phyloP scores from a whole-genome alignment of 2,888 invertebrate genomes.

The Synanthedon formicaeformis region DNA sequence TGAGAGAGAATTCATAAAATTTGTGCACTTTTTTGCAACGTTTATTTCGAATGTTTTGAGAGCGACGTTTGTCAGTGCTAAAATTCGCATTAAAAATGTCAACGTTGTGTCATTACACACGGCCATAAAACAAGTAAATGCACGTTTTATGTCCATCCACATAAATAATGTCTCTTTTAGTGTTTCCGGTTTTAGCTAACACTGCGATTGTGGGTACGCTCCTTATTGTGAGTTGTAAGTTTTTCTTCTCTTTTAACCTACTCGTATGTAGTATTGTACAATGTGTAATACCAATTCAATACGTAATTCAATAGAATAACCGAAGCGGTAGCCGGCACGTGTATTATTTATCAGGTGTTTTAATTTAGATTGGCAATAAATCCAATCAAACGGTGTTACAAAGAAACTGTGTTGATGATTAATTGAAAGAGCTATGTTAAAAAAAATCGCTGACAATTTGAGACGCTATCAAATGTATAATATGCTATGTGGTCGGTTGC shows the following conservation, averaged over 20 bases:
- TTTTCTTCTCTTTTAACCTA: neutral
- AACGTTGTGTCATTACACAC: constrained; percentile 38
- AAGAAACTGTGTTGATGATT: constrained; percentile 38
- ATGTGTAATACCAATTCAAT: too few species aligned
- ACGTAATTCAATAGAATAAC: constrained; percentile 13
- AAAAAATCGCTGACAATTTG: constrained; percentile 58
- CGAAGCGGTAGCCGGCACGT: constrained; percentile 14
- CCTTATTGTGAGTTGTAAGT: neutral
- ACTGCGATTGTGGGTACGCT: neutral
- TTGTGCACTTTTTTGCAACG: constrained; percentile 61
- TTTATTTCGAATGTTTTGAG: constrained; percentile 40
- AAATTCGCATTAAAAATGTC: constrained; percentile 51
- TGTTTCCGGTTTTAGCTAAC: neutral
- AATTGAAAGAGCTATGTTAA: constrained; percentile 33
- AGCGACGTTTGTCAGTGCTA: constrained; percentile 39
- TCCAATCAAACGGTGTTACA: constrained; percentile 32
- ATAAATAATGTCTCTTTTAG: constrained; percentile 1
- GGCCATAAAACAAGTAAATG: constrained; percentile 48
- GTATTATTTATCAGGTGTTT: constrained; percentile 29
- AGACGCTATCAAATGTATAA: constrained; percentile 35
- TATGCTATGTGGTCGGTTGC: constrained; percentile 9
- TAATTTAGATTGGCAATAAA: constrained; percentile 30
- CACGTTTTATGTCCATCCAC: constrained; percentile 37
- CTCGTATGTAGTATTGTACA: too few species aligned
- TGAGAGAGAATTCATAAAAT: constrained; percentile 36